These are phyloP conservation scores for Nasua narica DNA, from an alignment of 2,797 vertebrate genomes.

Conservation along the genomic window DNA sequence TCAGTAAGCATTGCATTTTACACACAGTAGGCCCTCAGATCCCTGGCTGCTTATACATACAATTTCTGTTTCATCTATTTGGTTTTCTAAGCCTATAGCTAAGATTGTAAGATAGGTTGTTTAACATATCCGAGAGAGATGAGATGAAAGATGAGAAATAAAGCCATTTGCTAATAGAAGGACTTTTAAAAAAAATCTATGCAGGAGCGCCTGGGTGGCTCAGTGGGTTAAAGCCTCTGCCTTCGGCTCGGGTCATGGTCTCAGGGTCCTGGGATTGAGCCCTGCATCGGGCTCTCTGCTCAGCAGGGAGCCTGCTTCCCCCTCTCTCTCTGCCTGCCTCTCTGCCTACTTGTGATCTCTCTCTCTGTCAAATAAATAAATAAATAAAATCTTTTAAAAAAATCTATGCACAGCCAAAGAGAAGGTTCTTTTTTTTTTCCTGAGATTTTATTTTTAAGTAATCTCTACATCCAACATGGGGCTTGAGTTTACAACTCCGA, in stretches of 20 bases:
- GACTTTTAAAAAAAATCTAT: neutral
- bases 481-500: neutral
- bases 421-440: neutral
- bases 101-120: neutral
- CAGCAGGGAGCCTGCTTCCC: no score
- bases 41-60: neutral
- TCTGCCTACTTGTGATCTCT: no score
- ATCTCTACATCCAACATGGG: neutral
- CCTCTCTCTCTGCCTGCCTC: no score
- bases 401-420: neutral
- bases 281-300: no score
- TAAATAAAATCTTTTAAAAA: no score
- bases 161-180: neutral
- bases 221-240: no score
- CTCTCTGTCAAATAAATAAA: no score
- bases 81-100: neutral
- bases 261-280: no score
- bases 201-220: no score
- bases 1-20: constrained; percentile 18
- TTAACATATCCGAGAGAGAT: neutral
- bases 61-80: constrained; percentile 6
- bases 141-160: constrained; percentile 21
- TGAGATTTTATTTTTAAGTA: neutral
- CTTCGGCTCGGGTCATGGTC: no score
- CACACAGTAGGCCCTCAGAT: neutral